Base-by-base conservation (phyloP, 1,140 invertebrate species). In the Armadillidium nasatum region DNA sequence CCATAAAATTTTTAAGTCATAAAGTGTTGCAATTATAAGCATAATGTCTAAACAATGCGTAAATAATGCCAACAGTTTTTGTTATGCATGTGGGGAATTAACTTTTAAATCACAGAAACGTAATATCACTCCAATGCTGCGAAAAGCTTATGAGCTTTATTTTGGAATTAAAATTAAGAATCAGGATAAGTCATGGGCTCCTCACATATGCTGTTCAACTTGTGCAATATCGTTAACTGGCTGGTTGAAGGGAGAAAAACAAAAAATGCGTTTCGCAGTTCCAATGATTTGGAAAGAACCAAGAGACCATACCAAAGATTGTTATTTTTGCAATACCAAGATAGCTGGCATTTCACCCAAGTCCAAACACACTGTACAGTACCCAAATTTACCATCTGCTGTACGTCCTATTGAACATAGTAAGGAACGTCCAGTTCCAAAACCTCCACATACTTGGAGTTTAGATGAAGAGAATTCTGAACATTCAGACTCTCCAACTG, bases 261-360 rank as follows among this genome's bases (percentile, higher is more conserved):
- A 43, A 23, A 33, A 33, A 33, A 71, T 71, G 70, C 70, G 15
- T 43, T 33, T 71, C 46, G 22, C 22, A 71, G 33, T 71, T 45
- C 70, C 70, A 44, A 71, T 71, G 70, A 22, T 33, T 19, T 71
- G 70, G 70, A 23, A 22, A 71, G 70, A 71, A 71, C 70, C 70
- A 15, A 71, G 33, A 71, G 70, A 71, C 46, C 70, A 71, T 19
- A 33, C 9, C 46, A 44, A 2, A 71, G 70, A 71, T 33, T 71
- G 60, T 45, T 71, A 22, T n/a, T 71, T 71, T 33, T 71, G 22
- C 9, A 33, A 3, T 21, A 43, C 22, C 11, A 71, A 71, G 44
- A 71, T 33, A 71, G 46, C n/a, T 44, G 70, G 70, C 46, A 71
- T 22, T 22, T 9, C 9, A 9, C 46, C 70, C 10, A 71, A 71